Evolutionary conservation across 2,113 vertebrate genomes (phyloP).

Genomic region (Melanostigma gelatinosum): DNA sequence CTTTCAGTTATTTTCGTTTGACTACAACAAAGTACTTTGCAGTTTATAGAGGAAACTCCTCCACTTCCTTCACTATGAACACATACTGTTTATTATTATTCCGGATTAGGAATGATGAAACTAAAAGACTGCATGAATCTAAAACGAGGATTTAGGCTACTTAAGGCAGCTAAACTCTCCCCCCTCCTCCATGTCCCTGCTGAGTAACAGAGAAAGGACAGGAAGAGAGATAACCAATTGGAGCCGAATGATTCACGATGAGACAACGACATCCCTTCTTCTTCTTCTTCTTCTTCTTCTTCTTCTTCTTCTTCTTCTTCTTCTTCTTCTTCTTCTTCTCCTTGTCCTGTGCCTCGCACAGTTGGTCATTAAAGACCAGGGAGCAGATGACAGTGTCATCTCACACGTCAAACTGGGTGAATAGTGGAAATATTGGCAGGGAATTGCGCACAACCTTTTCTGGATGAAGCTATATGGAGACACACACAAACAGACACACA

Average conservation of each 20-base stretch:
- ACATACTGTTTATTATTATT: constrained; percentile 2
- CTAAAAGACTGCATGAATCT: constrained; percentile 58
- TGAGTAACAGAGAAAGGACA: constrained; percentile 62
- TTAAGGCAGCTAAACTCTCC: constrained; percentile 22
- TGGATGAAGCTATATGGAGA: neutral
- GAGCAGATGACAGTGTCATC: neutral
- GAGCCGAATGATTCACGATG: constrained; percentile 35
- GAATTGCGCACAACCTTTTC: neutral
- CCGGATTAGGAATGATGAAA: constrained; percentile 44
- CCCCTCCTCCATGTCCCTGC: neutral
- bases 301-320: neutral
- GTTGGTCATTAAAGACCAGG: neutral
- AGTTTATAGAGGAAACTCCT: neutral
- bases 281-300: neutral
- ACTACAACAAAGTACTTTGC: neutral
- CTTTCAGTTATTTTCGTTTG: neutral
- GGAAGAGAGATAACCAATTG: constrained; percentile 36
- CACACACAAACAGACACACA: neutral
- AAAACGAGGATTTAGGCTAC: constrained; percentile 57
- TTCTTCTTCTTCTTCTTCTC: constrained; percentile 8
- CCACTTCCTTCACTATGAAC: neutral
- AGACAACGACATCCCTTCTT: constrained; percentile 23
- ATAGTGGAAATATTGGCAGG: neutral
- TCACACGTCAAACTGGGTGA: neutral
- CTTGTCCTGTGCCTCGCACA: constrained; percentile 5